A percentile compares a stretch with the other conserved stretches of the same genome.
phyloP scores from a whole-genome alignment of 2,797 vertebrate genomes.

The Galaxias olidus region DNA sequence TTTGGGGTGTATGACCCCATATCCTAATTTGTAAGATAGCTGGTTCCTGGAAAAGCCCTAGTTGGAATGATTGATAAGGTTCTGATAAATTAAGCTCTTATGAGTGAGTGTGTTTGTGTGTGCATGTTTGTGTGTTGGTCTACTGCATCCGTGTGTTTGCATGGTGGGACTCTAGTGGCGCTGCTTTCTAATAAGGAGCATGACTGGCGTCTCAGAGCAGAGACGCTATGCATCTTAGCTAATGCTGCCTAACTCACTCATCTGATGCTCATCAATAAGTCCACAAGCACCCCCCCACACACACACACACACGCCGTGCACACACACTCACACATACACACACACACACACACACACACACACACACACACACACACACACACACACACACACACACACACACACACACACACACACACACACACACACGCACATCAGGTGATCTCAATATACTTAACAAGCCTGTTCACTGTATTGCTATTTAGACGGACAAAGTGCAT shows the following conservation, averaged over 20 bases:
- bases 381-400: slow-evolving; percentile 17
- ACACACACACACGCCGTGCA: no score
- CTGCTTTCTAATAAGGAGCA: slow-evolving; percentile 51
- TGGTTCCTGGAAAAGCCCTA: slow-evolving; percentile 45
- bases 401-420: slow-evolving; percentile 16
- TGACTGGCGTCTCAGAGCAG: slow-evolving; percentile 38
- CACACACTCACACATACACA: slow-evolving; percentile 6
- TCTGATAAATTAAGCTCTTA: slow-evolving; percentile 53
- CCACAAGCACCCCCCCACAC: no score
- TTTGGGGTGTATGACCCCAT: slow-evolving; percentile 28
- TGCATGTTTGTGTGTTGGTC: slow-evolving; percentile 20
- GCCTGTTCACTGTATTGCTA: slow-evolving; percentile 17
- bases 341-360: slow-evolving; percentile 12
- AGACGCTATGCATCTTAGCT: slow-evolving; percentile 44
- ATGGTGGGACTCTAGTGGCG: slow-evolving; percentile 42
- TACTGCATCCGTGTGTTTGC: slow-evolving; percentile 16
- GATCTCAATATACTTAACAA: slow-evolving; percentile 41
- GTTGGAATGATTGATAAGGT: slow-evolving; percentile 49
- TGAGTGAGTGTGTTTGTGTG: slow-evolving; percentile 37
- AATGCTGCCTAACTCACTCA: slow-evolving; percentile 40
- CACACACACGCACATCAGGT: slow-evolving; percentile 27
- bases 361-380: slow-evolving; percentile 15
- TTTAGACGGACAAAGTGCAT: no score
- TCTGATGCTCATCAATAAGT: slow-evolving; percentile 42
- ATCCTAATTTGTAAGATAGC: slow-evolving; percentile 38